These are phyloP conservation scores for fruit fly (Drosophila melanogaster) DNA, from an alignment of 1,140 invertebrate genomes.

Conservation along the genomic window DNA sequence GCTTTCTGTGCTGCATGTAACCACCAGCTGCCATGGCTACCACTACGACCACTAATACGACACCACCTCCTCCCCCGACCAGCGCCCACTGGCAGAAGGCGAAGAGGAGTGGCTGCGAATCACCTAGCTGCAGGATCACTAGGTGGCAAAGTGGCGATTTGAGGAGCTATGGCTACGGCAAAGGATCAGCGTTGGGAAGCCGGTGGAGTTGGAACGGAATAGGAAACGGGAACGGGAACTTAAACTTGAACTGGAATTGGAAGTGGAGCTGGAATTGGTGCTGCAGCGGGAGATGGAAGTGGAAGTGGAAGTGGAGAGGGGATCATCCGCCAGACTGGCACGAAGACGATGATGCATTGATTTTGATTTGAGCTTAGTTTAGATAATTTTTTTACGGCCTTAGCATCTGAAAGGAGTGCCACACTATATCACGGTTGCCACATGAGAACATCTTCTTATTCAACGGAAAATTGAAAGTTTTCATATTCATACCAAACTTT, in stretches of 20 bases:
- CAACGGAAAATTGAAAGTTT: neutral
- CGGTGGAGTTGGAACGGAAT: neutral
- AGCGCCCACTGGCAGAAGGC: conserved; percentile 14
- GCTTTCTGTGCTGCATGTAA: conserved; percentile 84
- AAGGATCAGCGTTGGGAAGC: neutral
- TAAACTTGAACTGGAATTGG: neutral
- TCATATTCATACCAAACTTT: conserved; percentile 2
- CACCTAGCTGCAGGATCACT: conserved; percentile 25
- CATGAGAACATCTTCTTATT: neutral
- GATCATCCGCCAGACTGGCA: neutral
- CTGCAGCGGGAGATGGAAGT: conserved; percentile 10
- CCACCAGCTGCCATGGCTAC: conserved; percentile 30
- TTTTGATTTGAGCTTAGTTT: conserved; percentile 46
- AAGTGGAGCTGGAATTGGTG: conserved; percentile 10
- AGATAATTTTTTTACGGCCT: conserved; percentile 31
- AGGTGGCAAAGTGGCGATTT: conserved; percentile 10
- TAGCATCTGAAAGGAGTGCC: conserved; percentile 12
- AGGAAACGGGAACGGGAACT: neutral
- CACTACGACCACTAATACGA: conserved; percentile 4
- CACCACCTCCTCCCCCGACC: conserved; percentile 22
- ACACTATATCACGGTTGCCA: neutral
- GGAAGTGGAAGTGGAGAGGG: conserved; percentile 16
- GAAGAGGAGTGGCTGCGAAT: conserved; percentile 3
- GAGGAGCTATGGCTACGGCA: conserved; percentile 8
- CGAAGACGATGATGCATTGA: conserved; percentile 35